phyloP scores from a whole-genome alignment of 2,797 vertebrate genomes.

The Avahi laniger region DNA sequence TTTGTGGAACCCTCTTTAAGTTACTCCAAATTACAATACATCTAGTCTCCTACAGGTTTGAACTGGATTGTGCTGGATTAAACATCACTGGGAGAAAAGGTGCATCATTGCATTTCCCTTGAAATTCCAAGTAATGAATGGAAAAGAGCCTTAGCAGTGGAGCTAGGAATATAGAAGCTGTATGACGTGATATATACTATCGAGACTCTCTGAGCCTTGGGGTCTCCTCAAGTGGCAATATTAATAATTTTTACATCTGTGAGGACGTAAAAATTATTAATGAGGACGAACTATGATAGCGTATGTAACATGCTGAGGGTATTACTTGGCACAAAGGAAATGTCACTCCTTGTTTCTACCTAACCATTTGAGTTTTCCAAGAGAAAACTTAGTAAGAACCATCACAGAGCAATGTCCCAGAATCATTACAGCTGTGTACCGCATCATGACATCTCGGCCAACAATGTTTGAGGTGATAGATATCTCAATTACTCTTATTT shows the following conservation, averaged over 20 bases:
- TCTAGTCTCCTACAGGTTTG: background rate
- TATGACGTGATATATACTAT: fast-evolving
- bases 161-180: background rate
- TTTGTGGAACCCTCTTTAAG: background rate
- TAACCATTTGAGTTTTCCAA: background rate
- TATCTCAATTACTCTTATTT: background rate
- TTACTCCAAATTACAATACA: background rate
- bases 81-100: background rate
- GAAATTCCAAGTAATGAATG: background rate
- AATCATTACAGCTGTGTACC: background rate
- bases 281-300: background rate
- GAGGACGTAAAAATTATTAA: no score
- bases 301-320: background rate
- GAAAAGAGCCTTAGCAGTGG: background rate
- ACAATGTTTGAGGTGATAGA: background rate
- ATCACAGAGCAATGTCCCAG: background rate
- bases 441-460: background rate
- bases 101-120: background rate
- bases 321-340: background rate
- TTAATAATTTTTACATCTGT: background rate
- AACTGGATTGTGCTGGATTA: background rate
- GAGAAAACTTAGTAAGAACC: background rate
- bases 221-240: background rate
- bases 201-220: background rate
- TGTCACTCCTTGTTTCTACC: background rate